A percentile compares a stretch with the other conserved stretches of the same genome.
Conservation (phyloP, 2,888 invertebrate genomes). For the Acanthopleura granulata region DNA sequence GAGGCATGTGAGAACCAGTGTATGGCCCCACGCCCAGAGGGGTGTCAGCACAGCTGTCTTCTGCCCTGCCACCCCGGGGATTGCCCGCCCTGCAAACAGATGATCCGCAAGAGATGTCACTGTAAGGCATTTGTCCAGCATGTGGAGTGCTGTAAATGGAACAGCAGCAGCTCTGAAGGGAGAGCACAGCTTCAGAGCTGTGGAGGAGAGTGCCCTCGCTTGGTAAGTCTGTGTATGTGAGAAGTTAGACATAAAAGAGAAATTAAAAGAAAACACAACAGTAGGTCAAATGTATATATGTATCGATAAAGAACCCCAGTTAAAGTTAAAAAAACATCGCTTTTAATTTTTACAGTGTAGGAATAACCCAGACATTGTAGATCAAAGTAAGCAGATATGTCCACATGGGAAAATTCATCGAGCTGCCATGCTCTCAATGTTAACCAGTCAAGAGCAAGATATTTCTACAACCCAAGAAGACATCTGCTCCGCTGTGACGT, state of each 20-base stretch:
- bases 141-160: constrained; percentile 80
- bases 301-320: no score
- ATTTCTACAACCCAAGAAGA: no score
- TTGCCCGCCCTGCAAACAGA: constrained; percentile 80
- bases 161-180: constrained; percentile 69
- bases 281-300: no score
- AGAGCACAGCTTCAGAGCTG: constrained; percentile 75
- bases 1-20: constrained; percentile 64
- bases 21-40: constrained; percentile 73
- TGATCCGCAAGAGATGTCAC: constrained; percentile 77
- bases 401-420: no score
- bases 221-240: constrained; percentile 72
- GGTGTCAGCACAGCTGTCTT: constrained; percentile 82
- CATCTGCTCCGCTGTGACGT: no score
- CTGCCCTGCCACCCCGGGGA: constrained; percentile 75
- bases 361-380: no score
- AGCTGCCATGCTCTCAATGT: no score
- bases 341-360: no score
- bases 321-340: no score
- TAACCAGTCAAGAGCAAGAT: no score
- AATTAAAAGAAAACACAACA: no score
- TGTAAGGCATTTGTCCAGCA: constrained; percentile 84
- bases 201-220: constrained; percentile 88
- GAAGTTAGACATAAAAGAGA: neutral
- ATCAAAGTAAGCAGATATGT: no score